Evolutionary conservation across 2,797 vertebrate genomes (phyloP).

Genomic region (Buceros bicornis): DNA sequence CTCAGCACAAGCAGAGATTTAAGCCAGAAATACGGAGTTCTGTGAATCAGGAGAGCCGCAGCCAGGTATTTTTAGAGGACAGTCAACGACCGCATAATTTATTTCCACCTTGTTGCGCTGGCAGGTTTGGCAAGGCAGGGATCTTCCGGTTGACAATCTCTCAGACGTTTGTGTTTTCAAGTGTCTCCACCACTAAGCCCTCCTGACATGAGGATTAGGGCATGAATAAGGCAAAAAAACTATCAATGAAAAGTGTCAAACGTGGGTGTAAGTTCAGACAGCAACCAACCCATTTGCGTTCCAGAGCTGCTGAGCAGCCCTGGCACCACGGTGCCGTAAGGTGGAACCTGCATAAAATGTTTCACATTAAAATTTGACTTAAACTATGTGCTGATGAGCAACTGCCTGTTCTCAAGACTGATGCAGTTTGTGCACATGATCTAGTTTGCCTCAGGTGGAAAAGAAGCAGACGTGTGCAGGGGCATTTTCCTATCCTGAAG

Average conservation of each 20-base stretch:
- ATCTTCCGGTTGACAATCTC: not conserved
- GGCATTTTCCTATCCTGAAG: not conserved
- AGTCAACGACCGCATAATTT: not conserved
- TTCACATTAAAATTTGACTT: not conserved
- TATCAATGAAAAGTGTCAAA: not conserved
- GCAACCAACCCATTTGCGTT: not conserved
- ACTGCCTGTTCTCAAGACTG: not conserved
- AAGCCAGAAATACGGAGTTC: not conserved
- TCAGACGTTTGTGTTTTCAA: not conserved
- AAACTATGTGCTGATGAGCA: not conserved
- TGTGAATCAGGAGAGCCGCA: not conserved
- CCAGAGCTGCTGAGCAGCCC: not conserved
- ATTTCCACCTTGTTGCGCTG: not conserved
- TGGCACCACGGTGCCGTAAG: not conserved
- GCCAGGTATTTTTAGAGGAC: not conserved
- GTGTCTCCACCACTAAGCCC: not conserved
- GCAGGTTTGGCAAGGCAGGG: not conserved
- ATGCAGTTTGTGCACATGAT: not conserved
- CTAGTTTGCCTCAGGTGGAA: not conserved
- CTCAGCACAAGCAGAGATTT: not conserved
- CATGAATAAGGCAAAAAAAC: not conserved
- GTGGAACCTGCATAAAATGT: not conserved
- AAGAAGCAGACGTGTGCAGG: not conserved
- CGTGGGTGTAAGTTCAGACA: not conserved
- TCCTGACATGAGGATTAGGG: not conserved